phyloP scores from a whole-genome alignment of 35 echinoderm and acorn worm genomes.

The Ophioderma brevispina region DNA sequence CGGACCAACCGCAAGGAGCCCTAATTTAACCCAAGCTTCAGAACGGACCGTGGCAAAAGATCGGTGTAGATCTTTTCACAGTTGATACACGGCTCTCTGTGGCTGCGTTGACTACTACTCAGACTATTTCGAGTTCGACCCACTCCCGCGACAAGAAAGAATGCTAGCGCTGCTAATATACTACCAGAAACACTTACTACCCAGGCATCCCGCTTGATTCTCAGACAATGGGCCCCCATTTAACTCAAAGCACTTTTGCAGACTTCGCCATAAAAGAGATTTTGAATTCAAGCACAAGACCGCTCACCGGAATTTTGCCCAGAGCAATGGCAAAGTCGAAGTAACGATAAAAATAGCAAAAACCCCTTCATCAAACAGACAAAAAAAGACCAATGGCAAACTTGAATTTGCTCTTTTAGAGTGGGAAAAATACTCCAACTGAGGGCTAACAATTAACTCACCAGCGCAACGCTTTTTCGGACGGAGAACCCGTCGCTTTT shows the following conservation, averaged over 20 bases:
- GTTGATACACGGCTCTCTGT: constrained; percentile 23
- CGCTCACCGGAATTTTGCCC: not conserved
- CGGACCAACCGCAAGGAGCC: not conserved
- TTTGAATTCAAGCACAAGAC: constrained; percentile 35
- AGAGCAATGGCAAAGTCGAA: constrained; percentile 19
- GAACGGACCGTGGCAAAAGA: too few species aligned
- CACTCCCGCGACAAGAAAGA: constrained; percentile 14
- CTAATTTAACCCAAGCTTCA: not conserved
- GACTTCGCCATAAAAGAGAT: constrained; percentile 19
- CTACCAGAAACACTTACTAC: constrained; percentile 13
- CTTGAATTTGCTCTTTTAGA: constrained; percentile 28
- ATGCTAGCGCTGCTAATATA: constrained; percentile 7
- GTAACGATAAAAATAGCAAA: not conserved
- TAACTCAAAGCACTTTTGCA: constrained; percentile 28
- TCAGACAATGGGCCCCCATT: constrained; percentile 61
- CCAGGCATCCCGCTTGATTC: constrained; percentile 50
- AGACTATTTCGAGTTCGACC: constrained; percentile 47
- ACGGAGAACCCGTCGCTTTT: constrained; percentile 22
- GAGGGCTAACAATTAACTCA: constrained; percentile 29
- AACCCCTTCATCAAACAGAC: not conserved
- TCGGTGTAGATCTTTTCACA: too few species aligned
- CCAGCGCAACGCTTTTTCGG: constrained; percentile 51
- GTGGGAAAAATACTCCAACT: constrained; percentile 60
- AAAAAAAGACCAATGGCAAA: not conserved
- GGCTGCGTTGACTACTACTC: constrained; percentile 56